Conservation (phyloP, 2,888 invertebrate genomes). For the Amorpha juglandis region DNA sequence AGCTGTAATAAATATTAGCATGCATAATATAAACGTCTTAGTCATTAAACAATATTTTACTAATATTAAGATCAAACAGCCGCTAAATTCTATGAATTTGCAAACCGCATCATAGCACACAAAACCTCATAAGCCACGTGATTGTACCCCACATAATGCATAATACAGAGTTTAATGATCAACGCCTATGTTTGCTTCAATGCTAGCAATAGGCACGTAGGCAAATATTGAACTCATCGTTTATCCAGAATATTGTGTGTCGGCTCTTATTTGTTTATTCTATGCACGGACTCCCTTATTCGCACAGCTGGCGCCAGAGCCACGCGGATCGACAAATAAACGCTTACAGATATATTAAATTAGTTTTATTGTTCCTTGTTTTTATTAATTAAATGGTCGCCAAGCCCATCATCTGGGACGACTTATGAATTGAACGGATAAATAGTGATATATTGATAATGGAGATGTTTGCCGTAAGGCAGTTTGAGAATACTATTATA, state of each 20-base stretch:
- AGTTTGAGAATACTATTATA: not conserved
- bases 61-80: too few species aligned
- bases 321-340: conserved; percentile 58
- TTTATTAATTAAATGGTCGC: conserved; percentile 50
- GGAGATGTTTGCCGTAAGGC: too few species aligned
- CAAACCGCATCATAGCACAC: not conserved
- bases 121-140: not conserved
- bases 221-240: not conserved
- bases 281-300: conserved; percentile 49
- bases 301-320: conserved; percentile 64
- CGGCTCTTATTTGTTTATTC: conserved; percentile 31
- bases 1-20: too few species aligned
- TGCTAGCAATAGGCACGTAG: not conserved
- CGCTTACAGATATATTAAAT: conserved; percentile 52
- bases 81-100: not conserved
- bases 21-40: too few species aligned
- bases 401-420: not conserved
- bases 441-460: not conserved
- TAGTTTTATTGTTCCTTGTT: conserved; percentile 50
- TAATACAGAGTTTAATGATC: not conserved
- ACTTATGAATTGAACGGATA: not conserved
- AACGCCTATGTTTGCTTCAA: not conserved
- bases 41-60: too few species aligned
- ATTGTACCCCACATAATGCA: not conserved
- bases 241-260: conserved; percentile 1